Percentiles rank a stretch among this genome's conserved stretches.
Conservation (phyloP, 2,113 vertebrate genomes). For the Aplodontia rufa region DNA sequence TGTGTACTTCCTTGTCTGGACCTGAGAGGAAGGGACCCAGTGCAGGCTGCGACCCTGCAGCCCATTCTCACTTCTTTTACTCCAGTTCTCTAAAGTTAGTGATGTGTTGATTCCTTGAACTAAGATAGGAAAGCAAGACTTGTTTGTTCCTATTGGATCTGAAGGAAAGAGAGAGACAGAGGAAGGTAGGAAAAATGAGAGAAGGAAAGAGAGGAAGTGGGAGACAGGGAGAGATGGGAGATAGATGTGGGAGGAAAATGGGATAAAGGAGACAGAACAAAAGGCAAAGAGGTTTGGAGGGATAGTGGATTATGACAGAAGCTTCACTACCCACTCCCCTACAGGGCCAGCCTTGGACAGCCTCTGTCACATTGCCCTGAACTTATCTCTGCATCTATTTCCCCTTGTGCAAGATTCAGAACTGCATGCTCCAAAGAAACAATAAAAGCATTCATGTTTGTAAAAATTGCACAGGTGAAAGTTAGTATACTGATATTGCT, state of each 20-base stretch:
- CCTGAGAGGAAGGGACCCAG: neutral
- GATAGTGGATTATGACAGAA: neutral
- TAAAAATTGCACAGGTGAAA: neutral
- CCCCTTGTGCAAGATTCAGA: constrained; percentile 23
- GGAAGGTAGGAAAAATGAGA: neutral
- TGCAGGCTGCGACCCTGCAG: no score
- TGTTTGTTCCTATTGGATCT: neutral
- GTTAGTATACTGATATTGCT: no score
- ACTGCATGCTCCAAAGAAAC: constrained; percentile 37
- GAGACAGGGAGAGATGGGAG: neutral
- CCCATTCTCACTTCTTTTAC: no score
- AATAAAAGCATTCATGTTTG: neutral
- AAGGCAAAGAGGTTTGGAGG: neutral
- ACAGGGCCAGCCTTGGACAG: neutral
- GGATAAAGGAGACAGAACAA: neutral
- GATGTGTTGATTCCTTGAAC: neutral
- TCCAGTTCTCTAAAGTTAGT: neutral
- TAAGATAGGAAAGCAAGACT: neutral
- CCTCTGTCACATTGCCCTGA: neutral
- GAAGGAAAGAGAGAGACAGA: neutral
- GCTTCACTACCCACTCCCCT: neutral
- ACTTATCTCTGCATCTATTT: constrained; percentile 48
- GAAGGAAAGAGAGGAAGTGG: neutral
- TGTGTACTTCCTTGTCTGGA: fast-evolving
- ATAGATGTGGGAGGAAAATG: neutral